A percentile compares a stretch with the other conserved stretches of the same genome.
These are phyloP conservation scores for Cyprinella venusta DNA, from an alignment of 2,797 vertebrate species.

Conservation along the genomic window DNA sequence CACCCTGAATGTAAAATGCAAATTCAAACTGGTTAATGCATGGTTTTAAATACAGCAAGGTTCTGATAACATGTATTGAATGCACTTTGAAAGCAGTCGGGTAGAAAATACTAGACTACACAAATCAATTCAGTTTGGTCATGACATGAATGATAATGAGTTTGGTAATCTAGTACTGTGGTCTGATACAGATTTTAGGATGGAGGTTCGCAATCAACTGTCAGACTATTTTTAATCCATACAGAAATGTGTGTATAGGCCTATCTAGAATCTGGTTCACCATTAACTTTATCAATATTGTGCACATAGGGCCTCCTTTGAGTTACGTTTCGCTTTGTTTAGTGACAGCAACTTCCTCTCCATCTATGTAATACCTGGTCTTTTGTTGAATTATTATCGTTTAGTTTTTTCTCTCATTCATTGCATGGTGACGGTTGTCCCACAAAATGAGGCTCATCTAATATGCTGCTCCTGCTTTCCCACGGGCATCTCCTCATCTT, in stretches of 20 bases:
- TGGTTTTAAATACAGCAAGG: neutral
- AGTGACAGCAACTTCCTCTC: neutral
- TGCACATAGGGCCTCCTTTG: neutral
- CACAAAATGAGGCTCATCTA: neutral
- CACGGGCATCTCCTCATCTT: slow-evolving; percentile 25
- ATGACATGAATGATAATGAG: neutral
- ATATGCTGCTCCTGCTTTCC: neutral
- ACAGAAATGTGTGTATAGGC: slow-evolving; percentile 1
- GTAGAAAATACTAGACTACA: neutral
- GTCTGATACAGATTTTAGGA: neutral
- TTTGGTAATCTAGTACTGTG: neutral
- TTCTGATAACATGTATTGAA: neutral
- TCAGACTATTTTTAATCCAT: slow-evolving; percentile 37
- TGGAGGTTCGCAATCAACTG: neutral
- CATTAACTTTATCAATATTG: slow-evolving; percentile 35
- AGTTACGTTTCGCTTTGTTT: slow-evolving; percentile 1
- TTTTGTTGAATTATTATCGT: neutral
- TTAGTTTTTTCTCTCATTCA: neutral
- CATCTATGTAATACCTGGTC: neutral
- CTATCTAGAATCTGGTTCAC: neutral
- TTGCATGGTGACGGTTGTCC: neutral
- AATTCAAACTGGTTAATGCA: neutral
- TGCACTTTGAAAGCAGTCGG: neutral
- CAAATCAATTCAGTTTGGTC: neutral
- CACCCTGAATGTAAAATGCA: neutral